These are phyloP conservation scores for Lepus americanus DNA, from an alignment of 2,113 vertebrate species.

Conservation along the genomic window DNA sequence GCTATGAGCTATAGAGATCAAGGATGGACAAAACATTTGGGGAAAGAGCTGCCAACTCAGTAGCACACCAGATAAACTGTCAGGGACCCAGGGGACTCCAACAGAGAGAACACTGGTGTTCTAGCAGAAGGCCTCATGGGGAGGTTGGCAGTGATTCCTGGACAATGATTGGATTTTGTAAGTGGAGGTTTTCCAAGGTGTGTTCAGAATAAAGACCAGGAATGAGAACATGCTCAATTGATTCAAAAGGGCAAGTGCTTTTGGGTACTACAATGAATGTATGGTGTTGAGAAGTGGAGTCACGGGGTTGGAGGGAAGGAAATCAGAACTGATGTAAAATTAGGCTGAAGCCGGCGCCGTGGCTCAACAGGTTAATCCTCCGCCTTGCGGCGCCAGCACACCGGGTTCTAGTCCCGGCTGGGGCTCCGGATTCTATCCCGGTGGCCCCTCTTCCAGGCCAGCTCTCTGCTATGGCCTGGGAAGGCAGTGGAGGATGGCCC, in stretches of 20 bases:
- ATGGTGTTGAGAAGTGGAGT: neutral
- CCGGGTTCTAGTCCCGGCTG: no score
- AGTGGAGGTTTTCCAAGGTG: neutral
- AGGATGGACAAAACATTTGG: neutral
- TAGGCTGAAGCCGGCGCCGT: neutral
- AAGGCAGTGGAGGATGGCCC: no score
- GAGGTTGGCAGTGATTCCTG: neutral
- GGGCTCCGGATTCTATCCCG: no score
- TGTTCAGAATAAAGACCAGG: constrained; percentile 9
- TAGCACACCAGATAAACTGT: neutral
- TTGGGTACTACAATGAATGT: neutral
- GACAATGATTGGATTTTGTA: neutral
- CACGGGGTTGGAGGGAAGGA: neutral
- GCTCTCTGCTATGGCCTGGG: no score
- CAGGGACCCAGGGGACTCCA: neutral
- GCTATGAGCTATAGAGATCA: neutral
- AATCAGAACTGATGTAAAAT: neutral
- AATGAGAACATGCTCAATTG: neutral
- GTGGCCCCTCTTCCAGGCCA: no score
- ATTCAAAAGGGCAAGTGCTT: neutral
- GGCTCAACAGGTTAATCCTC: no score
- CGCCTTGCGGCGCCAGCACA: no score
- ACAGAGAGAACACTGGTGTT: neutral
- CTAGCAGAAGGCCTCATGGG: neutral
- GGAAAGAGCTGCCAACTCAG: neutral